These are phyloP conservation scores for Platanista minor DNA, from an alignment of 2,113 vertebrate genomes.

Conservation along the genomic window DNA sequence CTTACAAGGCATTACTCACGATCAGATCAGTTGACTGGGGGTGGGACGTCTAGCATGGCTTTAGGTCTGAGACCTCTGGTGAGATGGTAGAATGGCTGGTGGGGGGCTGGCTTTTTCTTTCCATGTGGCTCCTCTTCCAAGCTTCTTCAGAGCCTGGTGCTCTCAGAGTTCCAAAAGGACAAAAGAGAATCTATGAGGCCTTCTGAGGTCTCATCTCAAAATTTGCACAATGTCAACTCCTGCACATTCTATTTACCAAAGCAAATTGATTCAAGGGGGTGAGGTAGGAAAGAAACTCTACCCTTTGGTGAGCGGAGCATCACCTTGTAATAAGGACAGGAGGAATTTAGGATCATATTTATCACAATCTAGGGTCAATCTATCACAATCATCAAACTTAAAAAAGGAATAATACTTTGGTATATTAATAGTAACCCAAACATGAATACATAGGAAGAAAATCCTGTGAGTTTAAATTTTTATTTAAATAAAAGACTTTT, in stretches of 20 bases:
- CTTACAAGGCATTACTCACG: background rate
- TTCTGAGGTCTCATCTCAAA: background rate
- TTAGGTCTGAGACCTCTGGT: background rate
- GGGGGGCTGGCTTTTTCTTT: background rate
- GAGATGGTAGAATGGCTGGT: background rate
- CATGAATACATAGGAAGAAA: background rate
- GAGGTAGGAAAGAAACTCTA: background rate
- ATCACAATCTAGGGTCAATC: no score
- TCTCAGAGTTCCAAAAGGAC: background rate
- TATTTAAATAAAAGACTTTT: background rate
- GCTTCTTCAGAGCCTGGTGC: background rate
- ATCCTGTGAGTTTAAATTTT: background rate
- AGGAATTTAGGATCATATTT: background rate
- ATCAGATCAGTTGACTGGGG: background rate
- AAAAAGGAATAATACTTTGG: background rate
- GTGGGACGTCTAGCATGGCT: background rate
- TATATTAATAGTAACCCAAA: background rate
- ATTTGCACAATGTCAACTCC: background rate
- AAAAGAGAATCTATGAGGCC: background rate
- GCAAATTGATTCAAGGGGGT: background rate
- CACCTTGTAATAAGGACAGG: background rate
- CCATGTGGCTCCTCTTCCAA: background rate
- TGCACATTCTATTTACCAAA: background rate
- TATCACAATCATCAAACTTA: background rate
- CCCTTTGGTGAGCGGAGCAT: background rate